Evolutionary conservation across 2,888 invertebrate genomes (phyloP), one percentile per base, ranked within the genome.

Genomic region (Pteria penguin): DNA sequence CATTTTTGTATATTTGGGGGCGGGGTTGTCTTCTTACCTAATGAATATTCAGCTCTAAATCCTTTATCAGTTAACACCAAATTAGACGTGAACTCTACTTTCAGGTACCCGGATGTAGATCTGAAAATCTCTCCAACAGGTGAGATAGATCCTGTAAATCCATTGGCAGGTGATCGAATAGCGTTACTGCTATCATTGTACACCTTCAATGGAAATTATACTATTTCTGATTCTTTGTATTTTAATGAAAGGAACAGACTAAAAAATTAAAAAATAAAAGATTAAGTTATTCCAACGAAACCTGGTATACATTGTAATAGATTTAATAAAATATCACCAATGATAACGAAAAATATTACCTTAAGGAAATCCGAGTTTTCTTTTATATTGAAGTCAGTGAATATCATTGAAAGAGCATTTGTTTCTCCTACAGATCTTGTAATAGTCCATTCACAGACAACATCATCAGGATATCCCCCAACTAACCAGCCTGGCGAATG

Each of bases 1-100:
- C n/a, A n/a, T n/a, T n/a, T n/a, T n/a, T n/a, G n/a, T n/a, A n/a
- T n/a, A n/a, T n/a, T n/a, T n/a, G n/a, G n/a, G n/a, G n/a, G n/a
- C n/a, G n/a, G n/a, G n/a, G n/a, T n/a, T n/a, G n/a, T n/a, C n/a
- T 4, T 8, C 61, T 22, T 76, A 76, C 76, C 76, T 58, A 77
- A 18, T 33, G 72, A 73, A 29, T 62, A 77, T 4, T 65, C 33
- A 31, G 61, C 69, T 14, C 63, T 31, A 66, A 73, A 77, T 55
- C 73, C 76, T 32, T 27, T 58, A 22, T 32, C 69, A 29, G 69
- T 58, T 29, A 72, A 57, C 2, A 73, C 76, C 26, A 52, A 60
- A 24, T 77, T 70, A 18, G 76, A 65, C 8, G n/a, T 65, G 58
- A 77, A 77, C 11, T 24, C 60, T 8, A 73, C 54, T 27, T 45